Evolutionary conservation across 2,113 vertebrate species (phyloP).

Genomic region (Gambusia affinis): DNA sequence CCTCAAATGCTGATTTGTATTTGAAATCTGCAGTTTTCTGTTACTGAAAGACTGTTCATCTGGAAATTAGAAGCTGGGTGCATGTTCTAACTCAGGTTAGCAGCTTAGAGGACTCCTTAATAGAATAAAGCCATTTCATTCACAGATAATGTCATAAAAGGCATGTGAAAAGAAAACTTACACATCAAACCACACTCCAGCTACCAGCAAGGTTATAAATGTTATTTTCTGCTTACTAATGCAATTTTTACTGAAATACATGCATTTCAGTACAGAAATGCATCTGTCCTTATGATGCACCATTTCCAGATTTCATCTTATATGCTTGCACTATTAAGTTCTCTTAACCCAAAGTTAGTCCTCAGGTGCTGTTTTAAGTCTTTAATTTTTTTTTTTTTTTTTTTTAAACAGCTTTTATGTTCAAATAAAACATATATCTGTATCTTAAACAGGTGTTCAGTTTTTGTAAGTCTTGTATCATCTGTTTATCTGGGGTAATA

Average conservation of each 20-base stretch:
- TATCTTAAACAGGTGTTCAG: constrained; percentile 15
- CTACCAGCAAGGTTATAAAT: no score
- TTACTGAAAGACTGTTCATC: neutral
- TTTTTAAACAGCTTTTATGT: neutral
- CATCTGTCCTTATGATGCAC: no score
- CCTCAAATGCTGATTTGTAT: neutral
- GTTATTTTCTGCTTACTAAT: neutral
- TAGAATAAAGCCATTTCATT: neutral
- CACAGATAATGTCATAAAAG: neutral
- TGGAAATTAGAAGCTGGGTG: neutral
- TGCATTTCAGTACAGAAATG: neutral
- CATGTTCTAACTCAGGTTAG: neutral
- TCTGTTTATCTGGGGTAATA: constrained; percentile 1
- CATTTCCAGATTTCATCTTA: neutral
- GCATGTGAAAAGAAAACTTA: neutral
- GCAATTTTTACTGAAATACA: neutral
- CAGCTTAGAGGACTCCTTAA: neutral
- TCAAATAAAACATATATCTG: neutral
- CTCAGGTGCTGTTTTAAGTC: constrained; percentile 59
- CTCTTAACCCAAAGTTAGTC: neutral
- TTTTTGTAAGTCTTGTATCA: neutral
- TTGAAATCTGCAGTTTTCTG: neutral
- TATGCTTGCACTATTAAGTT: neutral
- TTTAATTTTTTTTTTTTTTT: constrained; percentile 45
- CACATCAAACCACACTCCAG: neutral